Evolutionary conservation across 2,113 vertebrate species (phyloP).

Genomic region (Phyllostomus discolor): DNA sequence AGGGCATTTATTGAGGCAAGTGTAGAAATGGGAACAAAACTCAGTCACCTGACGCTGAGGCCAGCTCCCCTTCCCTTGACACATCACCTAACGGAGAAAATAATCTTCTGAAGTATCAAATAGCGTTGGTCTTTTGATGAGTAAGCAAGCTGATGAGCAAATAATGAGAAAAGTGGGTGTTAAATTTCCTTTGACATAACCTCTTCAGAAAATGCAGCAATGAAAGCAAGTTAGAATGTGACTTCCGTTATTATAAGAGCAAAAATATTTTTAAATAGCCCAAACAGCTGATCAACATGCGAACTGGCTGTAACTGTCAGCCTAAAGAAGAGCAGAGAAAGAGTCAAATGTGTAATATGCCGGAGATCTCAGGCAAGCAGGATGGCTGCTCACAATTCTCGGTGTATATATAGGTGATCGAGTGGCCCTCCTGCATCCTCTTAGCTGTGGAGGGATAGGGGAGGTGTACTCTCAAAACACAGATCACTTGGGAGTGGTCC

Average conservation of each 20-base stretch:
- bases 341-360: not conserved
- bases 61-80: conserved; percentile 20
- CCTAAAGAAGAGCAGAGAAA: not conserved
- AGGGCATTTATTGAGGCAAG: conserved; percentile 55
- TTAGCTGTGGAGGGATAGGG: not conserved
- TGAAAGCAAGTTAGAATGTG: not conserved
- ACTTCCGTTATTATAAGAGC: not conserved
- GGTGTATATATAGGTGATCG: not conserved
- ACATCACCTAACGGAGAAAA: conserved; percentile 1
- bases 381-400: not conserved
- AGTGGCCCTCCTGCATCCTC: not conserved
- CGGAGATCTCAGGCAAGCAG: not conserved
- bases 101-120: conserved; percentile 50
- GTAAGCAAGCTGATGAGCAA: conserved; percentile 14
- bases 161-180: conserved; percentile 43
- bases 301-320: not conserved
- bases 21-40: conserved; percentile 17
- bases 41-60: conserved; percentile 40
- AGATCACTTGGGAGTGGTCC: not conserved
- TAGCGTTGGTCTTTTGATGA: conserved; percentile 62
- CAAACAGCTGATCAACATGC: not conserved
- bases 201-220: conserved; percentile 19
- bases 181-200: conserved; percentile 53
- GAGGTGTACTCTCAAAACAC: not conserved
- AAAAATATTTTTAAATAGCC: conserved; percentile 40